Conservation (phyloP, 2,888 invertebrate genomes). For the Phyllotreta cruciferae region DNA sequence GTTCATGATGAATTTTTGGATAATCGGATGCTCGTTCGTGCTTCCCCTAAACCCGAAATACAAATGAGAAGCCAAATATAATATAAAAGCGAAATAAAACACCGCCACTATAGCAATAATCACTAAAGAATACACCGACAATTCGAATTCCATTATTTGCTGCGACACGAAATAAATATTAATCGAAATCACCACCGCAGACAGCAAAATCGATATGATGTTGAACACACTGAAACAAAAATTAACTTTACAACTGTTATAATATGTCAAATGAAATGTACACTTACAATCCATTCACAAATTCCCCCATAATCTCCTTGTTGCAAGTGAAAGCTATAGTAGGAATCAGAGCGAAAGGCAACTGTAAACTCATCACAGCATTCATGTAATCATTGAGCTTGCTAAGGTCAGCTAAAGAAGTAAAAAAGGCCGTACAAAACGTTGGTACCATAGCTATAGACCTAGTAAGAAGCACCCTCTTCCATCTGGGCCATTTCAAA, state of each 20-base stretch:
- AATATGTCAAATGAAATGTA: not conserved
- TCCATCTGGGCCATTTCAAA: conserved; percentile 85
- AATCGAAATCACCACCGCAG: conserved; percentile 74
- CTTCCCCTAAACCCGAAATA: conserved; percentile 66
- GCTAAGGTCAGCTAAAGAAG: conserved; percentile 71
- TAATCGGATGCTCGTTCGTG: conserved; percentile 1
- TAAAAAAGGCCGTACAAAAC: conserved; percentile 72
- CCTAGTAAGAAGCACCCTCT: conserved; percentile 82
- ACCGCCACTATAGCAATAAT: conserved; percentile 65
- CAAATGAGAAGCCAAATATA: conserved; percentile 77
- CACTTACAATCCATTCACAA: conserved; percentile 78
- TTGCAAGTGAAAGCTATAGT: conserved; percentile 87
- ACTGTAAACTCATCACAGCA: conserved; percentile 83
- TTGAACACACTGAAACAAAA: conserved; percentile 69
- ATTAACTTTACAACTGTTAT: too few relatives aligned
- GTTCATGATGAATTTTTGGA: conserved; percentile 17
- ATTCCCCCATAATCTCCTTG: conserved; percentile 81
- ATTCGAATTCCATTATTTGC: conserved; percentile 62
- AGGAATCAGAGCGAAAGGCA: conserved; percentile 88
- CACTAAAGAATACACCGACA: conserved; percentile 59
- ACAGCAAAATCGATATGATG: conserved; percentile 69
- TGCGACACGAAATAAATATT: conserved; percentile 80
- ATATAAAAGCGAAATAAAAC: conserved; percentile 73
- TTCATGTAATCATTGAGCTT: conserved; percentile 85
- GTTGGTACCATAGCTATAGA: conserved; percentile 82